Evolutionary conservation across 2,888 invertebrate species (phyloP).

Genomic region (Acleris sparsana): DNA sequence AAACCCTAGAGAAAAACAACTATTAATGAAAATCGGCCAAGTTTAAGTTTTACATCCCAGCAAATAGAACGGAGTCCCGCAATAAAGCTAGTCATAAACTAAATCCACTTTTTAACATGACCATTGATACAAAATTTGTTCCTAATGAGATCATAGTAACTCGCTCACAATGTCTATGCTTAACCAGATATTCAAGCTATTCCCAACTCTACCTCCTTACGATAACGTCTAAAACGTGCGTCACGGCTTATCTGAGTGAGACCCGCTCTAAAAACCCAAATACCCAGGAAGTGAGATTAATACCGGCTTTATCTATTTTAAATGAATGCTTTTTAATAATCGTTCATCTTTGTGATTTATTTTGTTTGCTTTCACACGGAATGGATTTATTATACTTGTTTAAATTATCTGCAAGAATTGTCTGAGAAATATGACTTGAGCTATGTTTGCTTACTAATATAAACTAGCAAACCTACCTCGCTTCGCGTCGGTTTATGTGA

Average conservation of each 20-base stretch:
- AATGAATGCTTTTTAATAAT: constrained; percentile 2
- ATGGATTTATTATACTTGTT: no score
- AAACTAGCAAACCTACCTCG: no score
- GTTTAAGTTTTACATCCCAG: neutral
- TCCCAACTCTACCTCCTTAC: neutral
- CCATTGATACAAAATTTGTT: constrained; percentile 4
- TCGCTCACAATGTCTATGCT: constrained; percentile 4
- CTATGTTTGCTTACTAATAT: no score
- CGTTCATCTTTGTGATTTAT: constrained; percentile 14
- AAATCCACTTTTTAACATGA: constrained; percentile 2
- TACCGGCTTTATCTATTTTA: constrained; percentile 6
- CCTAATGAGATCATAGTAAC: constrained; percentile 31
- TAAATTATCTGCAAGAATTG: no score
- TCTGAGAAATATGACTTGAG: no score
- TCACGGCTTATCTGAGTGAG: constrained; percentile 44
- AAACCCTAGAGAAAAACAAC: no score
- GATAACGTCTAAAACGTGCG: constrained; percentile 10
- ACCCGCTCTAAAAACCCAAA: constrained; percentile 50
- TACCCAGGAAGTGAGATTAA: constrained; percentile 28
- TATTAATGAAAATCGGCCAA: no score
- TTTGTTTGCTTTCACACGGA: constrained; percentile 15
- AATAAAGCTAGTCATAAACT: neutral
- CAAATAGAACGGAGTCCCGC: neutral
- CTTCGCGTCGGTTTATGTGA: no score
- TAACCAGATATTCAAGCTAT: constrained; percentile 1